Evolutionary conservation across 2,797 vertebrate genomes (phyloP), one percentile per base, ranked within the genome.

Genomic region (Bradypodion pumilum): DNA sequence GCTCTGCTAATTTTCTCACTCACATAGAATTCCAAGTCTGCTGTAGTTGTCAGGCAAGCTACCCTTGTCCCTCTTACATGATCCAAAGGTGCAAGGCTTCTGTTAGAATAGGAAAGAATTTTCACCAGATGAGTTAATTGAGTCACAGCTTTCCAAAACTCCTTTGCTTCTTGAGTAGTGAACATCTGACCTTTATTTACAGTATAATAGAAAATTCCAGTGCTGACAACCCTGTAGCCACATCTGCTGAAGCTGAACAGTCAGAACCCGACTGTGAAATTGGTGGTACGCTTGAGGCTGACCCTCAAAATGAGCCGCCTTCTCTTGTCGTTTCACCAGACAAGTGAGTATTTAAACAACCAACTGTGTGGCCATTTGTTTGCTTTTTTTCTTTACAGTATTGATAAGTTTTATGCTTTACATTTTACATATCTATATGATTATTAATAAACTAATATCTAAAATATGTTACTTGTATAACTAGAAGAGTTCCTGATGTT

Each of bases 161-260:
- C n/a, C n/a, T 15, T n/a, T 66, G 3, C 63, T 69, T 69, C 32
- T 69, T 23, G 25, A 8, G 19, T 23, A 37, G 37, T 40, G 35
- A 8, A 3, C 32, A 69, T 2, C 19, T 40, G 16, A 70, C 40
- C 40, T 96, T 97, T 93, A 97, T 95, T 97, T 92, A 97, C 95
- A 98, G 98, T 97, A 97, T 97, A 96, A 96, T 96, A 97, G 93
- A 97, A 95, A 95, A 96, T 93, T 93, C 96, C 95, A 95, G 84
- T 95, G 95, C 94, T 94, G 95, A 94, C 96, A 89, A 84, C 90
- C 93, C 95, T 88, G 63, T 96, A 95, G 94, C 94, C 93, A 97
- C 97, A 95, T 95, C 97, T 95, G 97, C 94, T 96, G 97, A 97
- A 95, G 95, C 95, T 94, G 97, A 98, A 85, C 96, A 95, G 49